These are phyloP conservation scores for Scaptodrosophila lebanonensis DNA, from an alignment of 1,140 invertebrate genomes.

Conservation along the genomic window DNA sequence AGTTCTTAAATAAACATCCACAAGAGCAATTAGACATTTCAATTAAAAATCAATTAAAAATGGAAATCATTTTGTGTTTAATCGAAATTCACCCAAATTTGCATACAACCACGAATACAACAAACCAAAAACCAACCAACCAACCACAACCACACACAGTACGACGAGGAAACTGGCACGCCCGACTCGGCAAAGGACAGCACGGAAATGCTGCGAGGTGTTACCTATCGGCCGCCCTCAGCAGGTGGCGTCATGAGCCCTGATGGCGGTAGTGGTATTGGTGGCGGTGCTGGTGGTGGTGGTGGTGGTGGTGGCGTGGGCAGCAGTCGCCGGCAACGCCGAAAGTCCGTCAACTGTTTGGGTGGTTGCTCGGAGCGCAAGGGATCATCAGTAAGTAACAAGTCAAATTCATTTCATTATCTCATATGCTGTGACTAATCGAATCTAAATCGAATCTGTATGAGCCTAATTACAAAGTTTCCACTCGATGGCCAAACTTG, in stretches of 20 bases:
- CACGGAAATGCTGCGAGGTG: slow-evolving; percentile 73
- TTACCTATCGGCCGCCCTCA: slow-evolving; percentile 78
- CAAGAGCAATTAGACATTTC: slow-evolving; percentile 52
- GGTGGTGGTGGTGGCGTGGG: slow-evolving; percentile 19
- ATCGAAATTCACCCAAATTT: slow-evolving; percentile 69
- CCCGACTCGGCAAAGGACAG: slow-evolving; percentile 78
- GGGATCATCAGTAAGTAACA: slow-evolving; percentile 80
- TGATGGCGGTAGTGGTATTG: slow-evolving; percentile 67
- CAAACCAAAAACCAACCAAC: slow-evolving; percentile 34
- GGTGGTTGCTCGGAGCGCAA: slow-evolving; percentile 80
- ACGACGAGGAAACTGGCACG: slow-evolving; percentile 78
- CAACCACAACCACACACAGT: slow-evolving; percentile 51
- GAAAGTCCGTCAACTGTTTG: slow-evolving; percentile 79
- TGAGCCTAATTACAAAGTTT: too few relatives aligned
- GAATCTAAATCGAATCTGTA: too few relatives aligned
- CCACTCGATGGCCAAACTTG: too few relatives aligned
- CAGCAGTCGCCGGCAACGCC: slow-evolving; percentile 54
- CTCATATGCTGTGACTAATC: too few relatives aligned
- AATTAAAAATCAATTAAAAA: slow-evolving; percentile 74
- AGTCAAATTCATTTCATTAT: too few relatives aligned
- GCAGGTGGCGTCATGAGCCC: slow-evolving; percentile 54
- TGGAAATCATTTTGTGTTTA: slow-evolving; percentile 75
- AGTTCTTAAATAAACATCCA: slow-evolving; percentile 17
- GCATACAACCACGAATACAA: slow-evolving; percentile 61
- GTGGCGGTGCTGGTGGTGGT: slow-evolving; percentile 77